Percentiles rank a stretch among this genome's conserved stretches.
Conservation (phyloP, 1,140 invertebrate species). For the Sinella curviseta region DNA sequence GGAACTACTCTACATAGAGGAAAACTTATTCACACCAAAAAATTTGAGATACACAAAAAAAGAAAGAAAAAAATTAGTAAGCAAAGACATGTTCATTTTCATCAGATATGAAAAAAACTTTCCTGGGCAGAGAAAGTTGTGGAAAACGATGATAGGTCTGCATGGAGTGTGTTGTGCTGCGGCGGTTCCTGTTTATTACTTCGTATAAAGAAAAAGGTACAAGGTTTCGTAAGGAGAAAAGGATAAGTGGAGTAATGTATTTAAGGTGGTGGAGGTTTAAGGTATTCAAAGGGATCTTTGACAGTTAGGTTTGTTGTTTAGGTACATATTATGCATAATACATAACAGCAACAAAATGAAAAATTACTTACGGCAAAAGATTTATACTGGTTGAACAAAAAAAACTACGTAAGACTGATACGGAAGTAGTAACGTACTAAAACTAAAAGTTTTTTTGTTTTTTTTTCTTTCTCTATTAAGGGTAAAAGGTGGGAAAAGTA, state of each 20-base stretch:
- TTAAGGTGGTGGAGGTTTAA: too few relatives aligned
- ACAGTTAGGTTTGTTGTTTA: too few relatives aligned
- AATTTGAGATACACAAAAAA: not conserved
- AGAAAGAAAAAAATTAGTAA: not conserved
- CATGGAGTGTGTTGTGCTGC: not conserved
- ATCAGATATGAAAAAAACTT: not conserved
- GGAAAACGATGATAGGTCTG: too few relatives aligned
- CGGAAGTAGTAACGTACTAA: not conserved
- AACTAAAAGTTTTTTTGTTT: not conserved
- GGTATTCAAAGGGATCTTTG: too few relatives aligned
- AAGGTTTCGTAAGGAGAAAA: too few relatives aligned
- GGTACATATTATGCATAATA: not conserved
- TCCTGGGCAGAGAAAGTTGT: too few relatives aligned
- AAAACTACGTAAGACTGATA: not conserved
- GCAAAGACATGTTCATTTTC: not conserved
- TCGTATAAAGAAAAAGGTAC: too few relatives aligned
- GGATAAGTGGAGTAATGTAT: too few relatives aligned
- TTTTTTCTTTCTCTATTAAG: not conserved
- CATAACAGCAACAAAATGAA: slow-evolving; percentile 1
- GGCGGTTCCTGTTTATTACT: too few relatives aligned
- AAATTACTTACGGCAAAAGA: not conserved
- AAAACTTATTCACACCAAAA: too few relatives aligned
- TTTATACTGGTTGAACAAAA: slow-evolving; percentile 3
- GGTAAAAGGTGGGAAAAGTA: not conserved
- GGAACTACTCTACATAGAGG: too few relatives aligned